These are phyloP conservation scores for Coregonus ussuriensis DNA, from an alignment of 2,797 vertebrate species.

Conservation along the genomic window DNA sequence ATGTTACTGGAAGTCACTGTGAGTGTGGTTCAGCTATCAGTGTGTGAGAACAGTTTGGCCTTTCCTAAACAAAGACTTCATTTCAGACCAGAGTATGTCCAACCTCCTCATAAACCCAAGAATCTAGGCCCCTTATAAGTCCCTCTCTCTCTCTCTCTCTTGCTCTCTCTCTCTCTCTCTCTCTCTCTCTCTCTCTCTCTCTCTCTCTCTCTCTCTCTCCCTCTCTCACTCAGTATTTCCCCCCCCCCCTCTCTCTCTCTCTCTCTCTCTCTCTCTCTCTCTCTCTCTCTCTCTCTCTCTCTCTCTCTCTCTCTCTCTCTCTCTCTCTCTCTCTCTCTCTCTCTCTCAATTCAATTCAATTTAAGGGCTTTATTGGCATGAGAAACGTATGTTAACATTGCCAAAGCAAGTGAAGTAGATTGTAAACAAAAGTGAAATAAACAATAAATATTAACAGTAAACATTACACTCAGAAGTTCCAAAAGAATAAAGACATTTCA, in stretches of 20 bases:
- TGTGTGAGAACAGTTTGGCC: conserved; percentile 73
- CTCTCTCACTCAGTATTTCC: too few species aligned
- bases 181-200: too few species aligned
- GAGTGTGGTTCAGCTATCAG: conserved; percentile 45
- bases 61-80: conserved; percentile 71
- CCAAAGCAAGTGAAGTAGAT: too few species aligned
- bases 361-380: too few species aligned
- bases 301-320: neutral
- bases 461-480: too few species aligned
- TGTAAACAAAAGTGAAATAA: too few species aligned
- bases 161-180: too few species aligned
- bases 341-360: neutral
- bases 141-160: neutral
- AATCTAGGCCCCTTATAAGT: neutral
- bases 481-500: too few species aligned
- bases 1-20: conserved; percentile 37
- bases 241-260: too few species aligned
- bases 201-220: too few species aligned
- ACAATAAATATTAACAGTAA: too few species aligned
- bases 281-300: neutral
- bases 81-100: conserved; percentile 62
- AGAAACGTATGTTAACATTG: too few species aligned
- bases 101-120: conserved; percentile 60
- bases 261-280: neutral
- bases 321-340: neutral